Percentiles rank a stretch among this genome's conserved stretches.
These are phyloP conservation scores for Cyrtodaria siliqua DNA, from an alignment of 2,888 invertebrate species.

Conservation along the genomic window DNA sequence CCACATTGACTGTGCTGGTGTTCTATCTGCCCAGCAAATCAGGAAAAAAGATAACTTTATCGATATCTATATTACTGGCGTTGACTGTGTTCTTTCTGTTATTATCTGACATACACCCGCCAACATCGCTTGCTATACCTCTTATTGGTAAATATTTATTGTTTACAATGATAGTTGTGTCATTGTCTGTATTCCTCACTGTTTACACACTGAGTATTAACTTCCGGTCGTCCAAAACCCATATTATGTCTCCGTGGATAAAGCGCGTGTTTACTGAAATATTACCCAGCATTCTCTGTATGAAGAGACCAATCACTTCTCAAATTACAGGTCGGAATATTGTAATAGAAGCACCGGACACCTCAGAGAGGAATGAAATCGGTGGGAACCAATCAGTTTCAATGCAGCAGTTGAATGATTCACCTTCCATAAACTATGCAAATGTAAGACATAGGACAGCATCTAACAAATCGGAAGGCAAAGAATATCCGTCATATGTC, in stretches of 20 bases:
- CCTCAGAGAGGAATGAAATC: slow-evolving; percentile 77
- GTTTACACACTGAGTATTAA: slow-evolving; percentile 98
- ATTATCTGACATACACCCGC: slow-evolving; percentile 99
- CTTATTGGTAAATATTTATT: slow-evolving; percentile 96
- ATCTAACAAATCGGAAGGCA: slow-evolving; percentile 31
- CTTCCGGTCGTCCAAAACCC: slow-evolving; percentile 98
- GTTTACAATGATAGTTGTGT: slow-evolving; percentile 99
- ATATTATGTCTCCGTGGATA: slow-evolving; percentile 99
- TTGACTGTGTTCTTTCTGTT: slow-evolving; percentile 99
- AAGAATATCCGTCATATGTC: slow-evolving; percentile 74
- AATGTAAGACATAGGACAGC: slow-evolving; percentile 30
- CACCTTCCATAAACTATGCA: slow-evolving; percentile 7
- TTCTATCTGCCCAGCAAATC: slow-evolving; percentile 99
- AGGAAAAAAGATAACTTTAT: slow-evolving; percentile 98
- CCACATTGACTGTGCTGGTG: slow-evolving; percentile 97
- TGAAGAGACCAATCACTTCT: slow-evolving; percentile 92
- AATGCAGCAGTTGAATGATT: not conserved
- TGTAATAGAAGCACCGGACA: slow-evolving; percentile 75
- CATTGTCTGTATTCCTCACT: slow-evolving; percentile 97
- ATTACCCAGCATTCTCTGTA: slow-evolving; percentile 95
- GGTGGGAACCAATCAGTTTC: too few relatives aligned
- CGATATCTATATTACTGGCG: slow-evolving; percentile 98
- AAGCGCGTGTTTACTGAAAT: slow-evolving; percentile 97
- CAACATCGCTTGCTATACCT: slow-evolving; percentile 98
- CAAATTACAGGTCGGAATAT: slow-evolving; percentile 1